Evolutionary conservation across 2,797 vertebrate genomes (phyloP), one percentile per base, ranked within the genome.

Genomic region (Enteromius viviparus): DNA sequence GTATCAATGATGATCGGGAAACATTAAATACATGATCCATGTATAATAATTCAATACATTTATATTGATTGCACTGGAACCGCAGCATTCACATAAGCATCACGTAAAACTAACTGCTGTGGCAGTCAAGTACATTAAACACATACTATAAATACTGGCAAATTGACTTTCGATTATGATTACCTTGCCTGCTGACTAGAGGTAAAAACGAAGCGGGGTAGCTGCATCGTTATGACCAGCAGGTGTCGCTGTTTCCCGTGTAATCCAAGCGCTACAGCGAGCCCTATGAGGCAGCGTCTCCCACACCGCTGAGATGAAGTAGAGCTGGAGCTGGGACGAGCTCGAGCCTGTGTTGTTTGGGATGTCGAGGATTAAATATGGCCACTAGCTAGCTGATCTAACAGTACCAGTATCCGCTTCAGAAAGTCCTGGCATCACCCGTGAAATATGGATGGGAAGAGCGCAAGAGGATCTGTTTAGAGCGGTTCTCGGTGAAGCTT

Each of bases 291-390:
- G 53, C 72, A 81, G 87, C 79, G 64, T 60, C 42, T 65, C 84
- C 85, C 87, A 82, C 58, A 85, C 71, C 85, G 85, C 87, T 70
- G 83, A 81, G 83, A 84, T 83, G 84, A 76, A 87, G 82, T 64
- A 70, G 62, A 26, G 82, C 82, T 76, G 80, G 74, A 82, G 84
- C 80, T 79, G 85, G 88, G 87, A 89, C 84, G 87, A 85, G 85
- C 81, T 78, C 51, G 65, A 85, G 84, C 51, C 45, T 77, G 87
- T 90, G 88, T 90, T 89, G 88, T 91, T 83, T 88, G 92, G 89
- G 91, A 94, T 94, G 91, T 92, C 90, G 89, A 90, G 90, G 91
- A 93, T 90, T 91, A 95, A 94, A 93, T 85, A 95, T 95, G 94
- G 95, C 95, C 86, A 91, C 94, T 91, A 89, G 87, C 88, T 88